Conservation (phyloP, 1,140 invertebrate species). For the Orchesella cincta region DNA sequence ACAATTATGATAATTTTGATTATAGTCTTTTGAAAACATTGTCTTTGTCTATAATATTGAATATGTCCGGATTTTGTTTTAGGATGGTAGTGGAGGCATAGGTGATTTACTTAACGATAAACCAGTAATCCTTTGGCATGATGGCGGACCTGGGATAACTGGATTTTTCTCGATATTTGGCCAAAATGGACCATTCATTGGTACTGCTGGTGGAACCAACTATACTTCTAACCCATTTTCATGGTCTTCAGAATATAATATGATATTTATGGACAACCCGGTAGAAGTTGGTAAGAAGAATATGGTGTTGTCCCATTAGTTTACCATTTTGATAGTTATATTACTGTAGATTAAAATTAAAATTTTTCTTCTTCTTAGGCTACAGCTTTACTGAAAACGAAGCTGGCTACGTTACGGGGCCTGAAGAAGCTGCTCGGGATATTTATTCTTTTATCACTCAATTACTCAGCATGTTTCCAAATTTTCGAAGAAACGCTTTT, state of each 20-base stretch:
- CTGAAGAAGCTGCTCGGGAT: slow-evolving; percentile 32
- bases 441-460: slow-evolving; percentile 39
- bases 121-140: slow-evolving; percentile 60
- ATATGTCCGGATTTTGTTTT: background rate
- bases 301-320: no score
- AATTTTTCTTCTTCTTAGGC: slow-evolving; percentile 20
- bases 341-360: background rate
- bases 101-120: slow-evolving; percentile 42
- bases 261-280: slow-evolving; percentile 62
- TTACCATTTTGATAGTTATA: no score
- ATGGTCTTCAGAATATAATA: slow-evolving; percentile 58
- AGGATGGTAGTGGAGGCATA: background rate
- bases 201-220: background rate
- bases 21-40: background rate
- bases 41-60: background rate
- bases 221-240: slow-evolving; percentile 53
- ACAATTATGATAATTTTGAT: background rate
- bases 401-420: slow-evolving; percentile 31
- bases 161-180: slow-evolving; percentile 60
- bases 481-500: slow-evolving; percentile 50
- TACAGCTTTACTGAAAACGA: slow-evolving; percentile 38
- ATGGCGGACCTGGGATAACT: slow-evolving; percentile 61
- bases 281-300: slow-evolving; percentile 54
- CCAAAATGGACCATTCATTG: slow-evolving; percentile 58
- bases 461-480: slow-evolving; percentile 47